Conservation (phyloP, 2,888 invertebrate genomes). For the Oscheius sp. region DNA sequence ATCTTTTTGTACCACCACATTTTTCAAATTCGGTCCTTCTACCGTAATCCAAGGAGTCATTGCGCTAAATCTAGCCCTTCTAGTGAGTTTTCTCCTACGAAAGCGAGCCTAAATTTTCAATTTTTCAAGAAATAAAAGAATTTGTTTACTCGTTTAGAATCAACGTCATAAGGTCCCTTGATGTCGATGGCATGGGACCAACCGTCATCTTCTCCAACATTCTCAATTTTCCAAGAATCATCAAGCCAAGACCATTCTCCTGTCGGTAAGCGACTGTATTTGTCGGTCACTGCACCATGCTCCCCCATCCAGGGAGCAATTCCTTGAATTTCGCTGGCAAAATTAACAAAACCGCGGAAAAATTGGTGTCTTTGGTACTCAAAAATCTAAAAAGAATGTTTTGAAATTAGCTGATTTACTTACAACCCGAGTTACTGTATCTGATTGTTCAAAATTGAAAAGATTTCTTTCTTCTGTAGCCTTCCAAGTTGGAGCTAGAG, state of each 20-base stretch:
- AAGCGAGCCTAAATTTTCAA: slow-evolving; percentile 2
- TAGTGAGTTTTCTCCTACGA: slow-evolving; percentile 35
- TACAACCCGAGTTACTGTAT: slow-evolving; percentile 20
- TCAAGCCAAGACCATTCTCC: slow-evolving; percentile 26
- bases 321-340: slow-evolving; percentile 35
- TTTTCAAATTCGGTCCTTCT: slow-evolving; percentile 31
- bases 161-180: not conserved
- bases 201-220: slow-evolving; percentile 7
- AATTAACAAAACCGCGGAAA: slow-evolving; percentile 44
- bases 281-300: not conserved
- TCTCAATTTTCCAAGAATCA: slow-evolving; percentile 7
- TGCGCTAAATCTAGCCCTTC: slow-evolving; percentile 33
- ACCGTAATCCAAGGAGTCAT: slow-evolving; percentile 40
- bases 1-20: slow-evolving; percentile 34
- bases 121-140: not conserved
- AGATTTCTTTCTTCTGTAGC: slow-evolving; percentile 28
- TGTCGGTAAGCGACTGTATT: slow-evolving; percentile 7
- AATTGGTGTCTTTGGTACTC: slow-evolving; percentile 45
- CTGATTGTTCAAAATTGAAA: slow-evolving; percentile 25
- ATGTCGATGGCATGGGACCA: slow-evolving; percentile 16
- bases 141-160: not conserved
- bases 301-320: slow-evolving; percentile 38
- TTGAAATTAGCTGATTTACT: not conserved
- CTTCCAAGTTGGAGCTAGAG: slow-evolving; percentile 27
- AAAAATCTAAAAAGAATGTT: slow-evolving; percentile 25